These are phyloP conservation scores for Bombus pascuorum DNA, from an alignment of 1,140 invertebrate species.

Conservation along the genomic window DNA sequence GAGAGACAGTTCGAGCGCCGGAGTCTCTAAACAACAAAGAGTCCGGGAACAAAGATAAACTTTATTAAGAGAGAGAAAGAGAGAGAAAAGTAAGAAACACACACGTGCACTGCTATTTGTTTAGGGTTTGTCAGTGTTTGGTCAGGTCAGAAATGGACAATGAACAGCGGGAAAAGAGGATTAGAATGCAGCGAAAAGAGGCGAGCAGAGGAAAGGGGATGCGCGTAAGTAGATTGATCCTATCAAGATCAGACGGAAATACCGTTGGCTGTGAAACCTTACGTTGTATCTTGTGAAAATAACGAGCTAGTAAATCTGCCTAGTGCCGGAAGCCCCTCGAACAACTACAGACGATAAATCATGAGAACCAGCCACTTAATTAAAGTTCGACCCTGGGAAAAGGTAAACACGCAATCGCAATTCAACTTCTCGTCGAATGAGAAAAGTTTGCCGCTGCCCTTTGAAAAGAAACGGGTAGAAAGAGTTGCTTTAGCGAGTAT, in stretches of 20 bases:
- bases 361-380: constrained; percentile 25
- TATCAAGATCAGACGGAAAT: constrained; percentile 31
- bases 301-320: constrained; percentile 23
- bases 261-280: constrained; percentile 17
- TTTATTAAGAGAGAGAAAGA: neutral
- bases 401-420: constrained; percentile 20
- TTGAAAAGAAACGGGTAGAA: neutral
- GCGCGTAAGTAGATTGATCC: constrained; percentile 66
- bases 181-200: constrained; percentile 43
- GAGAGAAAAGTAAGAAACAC: neutral
- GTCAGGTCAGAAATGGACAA: constrained; percentile 55
- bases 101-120: constrained; percentile 61
- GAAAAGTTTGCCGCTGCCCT: neutral
- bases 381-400: neutral
- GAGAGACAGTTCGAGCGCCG: neutral
- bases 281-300: constrained; percentile 25
- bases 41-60: neutral
- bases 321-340: constrained; percentile 16
- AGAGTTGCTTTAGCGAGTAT: neutral
- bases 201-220: no score
- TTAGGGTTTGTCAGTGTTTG: constrained; percentile 65
- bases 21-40: neutral
- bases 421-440: constrained; percentile 1
- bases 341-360: constrained; percentile 33
- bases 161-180: constrained; percentile 31